phyloP scores from a whole-genome alignment of 2,113 vertebrate species.

The Charadrius vociferus region DNA sequence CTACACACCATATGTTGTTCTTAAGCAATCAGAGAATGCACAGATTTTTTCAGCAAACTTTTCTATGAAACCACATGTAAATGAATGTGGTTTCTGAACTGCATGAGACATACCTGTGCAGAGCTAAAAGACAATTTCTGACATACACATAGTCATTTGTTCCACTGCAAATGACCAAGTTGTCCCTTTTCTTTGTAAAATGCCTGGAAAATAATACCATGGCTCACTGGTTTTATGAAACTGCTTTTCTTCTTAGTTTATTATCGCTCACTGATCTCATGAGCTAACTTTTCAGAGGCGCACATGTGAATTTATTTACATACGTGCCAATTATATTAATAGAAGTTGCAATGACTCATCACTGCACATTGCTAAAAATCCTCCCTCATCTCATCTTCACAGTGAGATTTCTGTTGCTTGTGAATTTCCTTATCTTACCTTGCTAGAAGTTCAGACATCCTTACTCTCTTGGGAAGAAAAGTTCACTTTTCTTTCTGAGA shows the following conservation, averaged over 20 bases:
- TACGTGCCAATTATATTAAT: slow-evolving; percentile 67
- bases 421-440: slow-evolving; percentile 21
- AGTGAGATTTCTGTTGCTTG: background rate
- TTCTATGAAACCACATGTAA: background rate
- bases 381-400: slow-evolving; percentile 23
- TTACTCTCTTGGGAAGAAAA: background rate
- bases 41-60: background rate
- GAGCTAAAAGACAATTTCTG: background rate
- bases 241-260: background rate
- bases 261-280: slow-evolving; percentile 58
- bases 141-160: background rate
- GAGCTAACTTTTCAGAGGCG: slow-evolving; percentile 28
- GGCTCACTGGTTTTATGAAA: slow-evolving; percentile 18
- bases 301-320: slow-evolving; percentile 62
- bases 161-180: background rate
- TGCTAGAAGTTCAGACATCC: background rate
- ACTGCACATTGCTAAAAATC: slow-evolving; percentile 25
- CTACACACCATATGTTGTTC: slow-evolving; percentile 7
- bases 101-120: background rate
- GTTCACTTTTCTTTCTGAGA: background rate
- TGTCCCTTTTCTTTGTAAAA: slow-evolving; percentile 9
- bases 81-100: background rate
- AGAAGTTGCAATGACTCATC: slow-evolving; percentile 58
- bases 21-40: background rate
- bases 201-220: background rate